These are phyloP conservation scores for Globodera ellingtonae DNA, from an alignment of 1,140 invertebrate genomes.

Conservation along the genomic window DNA sequence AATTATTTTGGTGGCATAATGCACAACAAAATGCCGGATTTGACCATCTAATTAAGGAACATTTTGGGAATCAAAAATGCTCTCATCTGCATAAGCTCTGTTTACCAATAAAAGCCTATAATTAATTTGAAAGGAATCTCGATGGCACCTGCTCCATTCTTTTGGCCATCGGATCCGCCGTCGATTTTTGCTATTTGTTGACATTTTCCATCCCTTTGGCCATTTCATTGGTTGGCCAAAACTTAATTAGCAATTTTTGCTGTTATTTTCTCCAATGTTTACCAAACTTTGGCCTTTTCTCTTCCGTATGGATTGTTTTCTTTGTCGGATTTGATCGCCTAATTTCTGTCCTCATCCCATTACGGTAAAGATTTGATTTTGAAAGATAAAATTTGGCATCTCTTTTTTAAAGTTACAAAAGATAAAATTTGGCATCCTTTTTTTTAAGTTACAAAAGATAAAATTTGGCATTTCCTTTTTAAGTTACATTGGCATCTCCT, in stretches of 20 bases:
- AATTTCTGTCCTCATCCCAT: not conserved
- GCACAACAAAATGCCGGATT: too few species aligned
- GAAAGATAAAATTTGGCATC: not conserved
- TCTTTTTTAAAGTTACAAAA: not conserved
- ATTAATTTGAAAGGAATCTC: not conserved
- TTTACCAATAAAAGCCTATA: not conserved
- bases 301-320: conserved; percentile 5
- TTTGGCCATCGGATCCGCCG: not conserved
- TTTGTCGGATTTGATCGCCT: conserved; percentile 5
- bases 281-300: not conserved
- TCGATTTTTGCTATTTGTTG: not conserved
- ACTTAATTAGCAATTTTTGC: not conserved
- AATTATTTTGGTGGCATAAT: too few species aligned
- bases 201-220: not conserved
- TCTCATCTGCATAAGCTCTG: not conserved
- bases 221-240: not conserved
- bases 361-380: not conserved
- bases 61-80: too few species aligned
- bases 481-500: not conserved
- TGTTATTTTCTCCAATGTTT: not conserved
- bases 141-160: not conserved
- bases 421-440: too few species aligned
- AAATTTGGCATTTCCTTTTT: not conserved
- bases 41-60: too few species aligned
- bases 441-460: too few species aligned